Conservation (phyloP, 2,113 vertebrate species). For the Indicator maculatus region DNA sequence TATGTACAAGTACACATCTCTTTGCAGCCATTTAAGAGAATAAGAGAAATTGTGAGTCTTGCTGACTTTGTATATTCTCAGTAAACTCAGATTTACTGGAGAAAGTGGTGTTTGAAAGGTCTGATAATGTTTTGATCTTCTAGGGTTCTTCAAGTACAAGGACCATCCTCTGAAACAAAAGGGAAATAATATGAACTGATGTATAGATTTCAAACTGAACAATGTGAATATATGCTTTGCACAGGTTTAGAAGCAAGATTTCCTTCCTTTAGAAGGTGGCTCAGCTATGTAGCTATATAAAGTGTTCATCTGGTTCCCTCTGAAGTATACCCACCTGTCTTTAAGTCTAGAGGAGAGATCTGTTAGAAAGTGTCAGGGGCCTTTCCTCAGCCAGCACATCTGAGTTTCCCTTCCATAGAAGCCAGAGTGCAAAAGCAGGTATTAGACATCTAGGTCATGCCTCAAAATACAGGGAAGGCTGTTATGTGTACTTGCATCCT, state of each 20-base stretch:
- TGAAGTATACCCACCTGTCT: not conserved
- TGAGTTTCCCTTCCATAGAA: not conserved
- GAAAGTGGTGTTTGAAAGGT: not conserved
- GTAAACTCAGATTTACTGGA: not conserved
- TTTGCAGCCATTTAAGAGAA: not conserved
- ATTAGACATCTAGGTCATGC: not conserved
- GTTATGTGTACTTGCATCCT: not conserved
- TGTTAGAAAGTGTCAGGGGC: not conserved
- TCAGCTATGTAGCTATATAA: not conserved
- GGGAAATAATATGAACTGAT: not conserved
- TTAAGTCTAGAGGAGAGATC: not conserved
- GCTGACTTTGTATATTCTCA: not conserved
- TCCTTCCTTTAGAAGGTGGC: not conserved
- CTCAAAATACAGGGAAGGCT: not conserved
- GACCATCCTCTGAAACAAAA: not conserved
- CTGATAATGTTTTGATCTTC: not conserved
- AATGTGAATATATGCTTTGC: not conserved
- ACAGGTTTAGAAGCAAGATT: not conserved
- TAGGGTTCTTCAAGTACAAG: not conserved
- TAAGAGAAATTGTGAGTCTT: not conserved
- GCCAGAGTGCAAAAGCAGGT: not conserved
- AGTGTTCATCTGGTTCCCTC: not conserved
- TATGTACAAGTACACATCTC: rapidly evolving
- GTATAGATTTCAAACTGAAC: not conserved
- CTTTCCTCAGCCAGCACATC: not conserved